Conservation (phyloP, 1,140 invertebrate species). For the Heliconius eleuchia region DNA sequence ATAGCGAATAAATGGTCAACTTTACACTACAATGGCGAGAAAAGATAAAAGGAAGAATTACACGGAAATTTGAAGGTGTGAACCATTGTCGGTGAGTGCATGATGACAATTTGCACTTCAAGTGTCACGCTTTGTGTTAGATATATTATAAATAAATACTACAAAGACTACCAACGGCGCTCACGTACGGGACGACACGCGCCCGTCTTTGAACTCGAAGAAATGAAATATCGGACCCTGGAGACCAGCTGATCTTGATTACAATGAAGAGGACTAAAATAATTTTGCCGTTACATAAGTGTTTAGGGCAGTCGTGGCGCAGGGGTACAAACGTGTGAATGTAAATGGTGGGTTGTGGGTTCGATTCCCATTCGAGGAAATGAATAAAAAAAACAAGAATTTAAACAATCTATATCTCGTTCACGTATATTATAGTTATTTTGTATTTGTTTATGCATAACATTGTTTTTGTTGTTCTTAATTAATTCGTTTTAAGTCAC, state of each 20-base stretch:
- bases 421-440: too few species aligned
- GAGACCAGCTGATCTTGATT: constrained; percentile 27
- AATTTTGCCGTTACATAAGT: background rate
- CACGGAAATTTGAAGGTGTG: constrained; percentile 74
- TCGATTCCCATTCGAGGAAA: too few species aligned
- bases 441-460: too few species aligned
- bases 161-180: constrained; percentile 60
- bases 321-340: too few species aligned
- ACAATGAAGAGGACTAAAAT: constrained; percentile 3
- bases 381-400: too few species aligned
- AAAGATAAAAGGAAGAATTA: constrained; percentile 77
- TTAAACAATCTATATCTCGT: too few species aligned
- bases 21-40: constrained; percentile 64
- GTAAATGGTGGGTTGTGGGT: too few species aligned
- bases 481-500: too few species aligned
- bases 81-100: constrained; percentile 64
- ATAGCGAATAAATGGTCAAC: constrained; percentile 71
- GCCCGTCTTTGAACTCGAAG: constrained; percentile 49
- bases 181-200: constrained; percentile 47
- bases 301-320: background rate
- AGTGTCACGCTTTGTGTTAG: constrained; percentile 65
- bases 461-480: too few species aligned
- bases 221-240: constrained; percentile 29
- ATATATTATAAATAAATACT: constrained; percentile 73
- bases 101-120: constrained; percentile 76